Percentiles rank a stretch among this genome's conserved stretches.
Evolutionary conservation across 2,113 vertebrate genomes (phyloP).

Genomic region (Paradisaea rubra): DNA sequence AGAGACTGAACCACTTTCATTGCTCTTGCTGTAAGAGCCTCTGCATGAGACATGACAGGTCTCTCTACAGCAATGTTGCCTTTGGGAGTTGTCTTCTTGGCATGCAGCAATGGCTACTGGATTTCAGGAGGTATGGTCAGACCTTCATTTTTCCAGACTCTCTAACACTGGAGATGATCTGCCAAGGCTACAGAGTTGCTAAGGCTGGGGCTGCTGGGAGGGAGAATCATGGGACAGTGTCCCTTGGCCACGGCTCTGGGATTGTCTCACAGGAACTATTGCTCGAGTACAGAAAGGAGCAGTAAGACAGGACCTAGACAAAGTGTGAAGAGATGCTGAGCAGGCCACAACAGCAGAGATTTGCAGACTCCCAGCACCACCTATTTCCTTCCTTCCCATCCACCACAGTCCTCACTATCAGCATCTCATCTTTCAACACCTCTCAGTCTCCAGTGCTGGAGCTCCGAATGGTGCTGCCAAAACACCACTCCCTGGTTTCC

Average conservation of each 20-base stretch:
- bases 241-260: neutral
- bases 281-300: neutral
- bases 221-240: neutral
- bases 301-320: neutral
- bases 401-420: neutral
- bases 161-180: neutral
- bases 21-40: neutral
- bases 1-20: neutral
- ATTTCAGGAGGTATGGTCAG: neutral
- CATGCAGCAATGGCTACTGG: neutral
- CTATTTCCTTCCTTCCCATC: neutral
- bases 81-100: neutral
- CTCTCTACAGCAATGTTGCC: neutral
- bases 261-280: neutral
- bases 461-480: neutral
- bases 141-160: neutral
- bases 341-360: neutral
- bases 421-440: neutral
- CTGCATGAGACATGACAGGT: neutral
- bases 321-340: neutral
- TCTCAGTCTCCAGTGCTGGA: neutral
- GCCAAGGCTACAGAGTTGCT: neutral
- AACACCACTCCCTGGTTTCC: neutral
- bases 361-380: neutral
- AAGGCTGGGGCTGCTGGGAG: neutral